Conservation (phyloP, 1,140 invertebrate genomes). For the Rhagoletis pomonella region DNA sequence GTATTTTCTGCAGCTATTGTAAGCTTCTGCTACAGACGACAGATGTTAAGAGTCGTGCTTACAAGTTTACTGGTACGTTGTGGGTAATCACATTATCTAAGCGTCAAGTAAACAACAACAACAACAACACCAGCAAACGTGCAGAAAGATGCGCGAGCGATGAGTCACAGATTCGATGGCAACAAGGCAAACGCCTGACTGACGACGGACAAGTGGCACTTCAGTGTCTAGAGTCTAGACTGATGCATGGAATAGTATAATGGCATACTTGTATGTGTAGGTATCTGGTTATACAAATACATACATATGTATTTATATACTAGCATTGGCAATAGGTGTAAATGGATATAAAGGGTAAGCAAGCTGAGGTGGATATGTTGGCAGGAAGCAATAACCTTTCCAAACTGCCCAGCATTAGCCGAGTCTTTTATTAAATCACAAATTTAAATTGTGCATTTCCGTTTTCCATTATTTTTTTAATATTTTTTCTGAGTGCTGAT, state of each 20-base stretch:
- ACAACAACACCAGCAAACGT: neutral
- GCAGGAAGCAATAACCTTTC: neutral
- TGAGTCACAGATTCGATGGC: neutral
- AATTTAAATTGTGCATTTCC: conserved; percentile 32
- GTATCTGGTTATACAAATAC: neutral
- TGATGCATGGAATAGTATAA: conserved; percentile 6
- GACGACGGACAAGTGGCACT: conserved; percentile 32
- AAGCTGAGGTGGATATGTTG: neutral
- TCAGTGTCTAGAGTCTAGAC: conserved; percentile 38
- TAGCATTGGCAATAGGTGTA: neutral
- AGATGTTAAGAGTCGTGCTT: neutral
- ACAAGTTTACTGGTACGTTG: neutral
- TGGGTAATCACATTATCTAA: conserved; percentile 23
- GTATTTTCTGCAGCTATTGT: neutral
- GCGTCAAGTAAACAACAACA: neutral
- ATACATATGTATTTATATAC: too few relatives aligned
- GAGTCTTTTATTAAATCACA: conserved; percentile 12
- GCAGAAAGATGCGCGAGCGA: neutral
- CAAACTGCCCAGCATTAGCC: neutral
- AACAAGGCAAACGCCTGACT: neutral
- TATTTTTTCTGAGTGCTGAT: neutral
- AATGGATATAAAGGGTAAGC: neutral
- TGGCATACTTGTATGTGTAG: neutral
- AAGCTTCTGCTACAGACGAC: neutral
- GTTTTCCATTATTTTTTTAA: neutral